Conservation (phyloP, 2,113 vertebrate genomes). For the Ursus arctos region DNA sequence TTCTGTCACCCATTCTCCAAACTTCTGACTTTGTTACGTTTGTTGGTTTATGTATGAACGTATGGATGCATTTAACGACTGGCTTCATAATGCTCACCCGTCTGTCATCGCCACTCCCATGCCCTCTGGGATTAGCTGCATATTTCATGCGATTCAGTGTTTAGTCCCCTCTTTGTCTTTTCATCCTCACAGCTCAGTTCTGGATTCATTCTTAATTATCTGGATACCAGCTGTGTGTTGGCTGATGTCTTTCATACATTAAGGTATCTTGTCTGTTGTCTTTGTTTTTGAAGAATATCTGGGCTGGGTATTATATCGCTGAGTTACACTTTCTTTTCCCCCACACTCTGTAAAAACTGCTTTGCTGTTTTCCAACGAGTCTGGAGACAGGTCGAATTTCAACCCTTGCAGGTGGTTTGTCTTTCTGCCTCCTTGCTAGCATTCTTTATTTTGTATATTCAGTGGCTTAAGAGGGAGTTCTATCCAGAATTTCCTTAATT, state of each 20-base stretch:
- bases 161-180: not conserved
- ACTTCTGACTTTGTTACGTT: not conserved
- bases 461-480: not conserved
- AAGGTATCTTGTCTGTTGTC: not conserved
- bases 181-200: not conserved
- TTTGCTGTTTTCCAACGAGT: not conserved
- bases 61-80: not conserved
- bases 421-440: not conserved
- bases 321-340: not conserved
- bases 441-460: not conserved
- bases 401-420: not conserved
- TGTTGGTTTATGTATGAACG: not conserved
- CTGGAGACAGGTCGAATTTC: not conserved
- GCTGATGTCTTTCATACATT: not conserved
- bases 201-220: not conserved
- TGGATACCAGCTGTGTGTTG: not conserved
- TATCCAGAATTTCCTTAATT: not conserved
- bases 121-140: not conserved
- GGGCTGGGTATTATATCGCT: not conserved
- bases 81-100: no score
- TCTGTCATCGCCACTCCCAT: not conserved
- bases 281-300: not conserved
- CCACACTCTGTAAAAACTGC: not conserved
- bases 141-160: not conserved
- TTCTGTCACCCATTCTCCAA: not conserved